Base-by-base conservation (phyloP, 1,140 invertebrate genomes). In the Cotesia glomerata region DNA sequence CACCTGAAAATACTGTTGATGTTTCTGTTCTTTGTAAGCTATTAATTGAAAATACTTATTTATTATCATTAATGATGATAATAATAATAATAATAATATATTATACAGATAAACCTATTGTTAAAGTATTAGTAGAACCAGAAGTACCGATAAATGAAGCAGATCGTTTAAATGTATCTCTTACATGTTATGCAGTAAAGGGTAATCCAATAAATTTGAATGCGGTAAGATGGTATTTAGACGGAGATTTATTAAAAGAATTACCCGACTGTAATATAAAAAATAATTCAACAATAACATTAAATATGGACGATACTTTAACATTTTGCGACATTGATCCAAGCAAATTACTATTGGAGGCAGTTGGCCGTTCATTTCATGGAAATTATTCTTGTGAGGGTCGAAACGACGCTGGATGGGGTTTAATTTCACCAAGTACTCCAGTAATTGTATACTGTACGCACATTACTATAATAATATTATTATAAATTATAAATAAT, bases 331-430 rank as follows among this genome's bases (percentile, higher is more conserved):
- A 94, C 82, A 92, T 95, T 76, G 94, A 96, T 81, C 94, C 95
- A 0, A 95, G 92, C 70, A 93, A 95, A 86, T 86, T 96, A 74
- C 88, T 95, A 39, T 87, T 97, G 16, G 92, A 95, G 76, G 91
- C 92, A 74, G 95, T 96, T 13, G 93, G 91, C 5, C 90, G 94
- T 71, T 91, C 91, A 63, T 95, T 96, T 81, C 94, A 96, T 74
- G 96, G 95, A n/a, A 96, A 97, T 84, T 97, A 96, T 85, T 95
- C 95, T 0, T 97, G 96, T 83, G 91, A 94, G 78, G 95, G 95
- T 2, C 91, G 91, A 79, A 97, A 96, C 85, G 90, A 91, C 11
- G 95, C 95, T 13, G 95, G 95, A 9, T 96, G 94, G 93, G 95
- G 95, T 39, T 89, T 90, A 9, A 87, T 91, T 73, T 95, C 94